Evolutionary conservation across 2,113 vertebrate genomes (phyloP).

Genomic region (Pterocles gutturalis): DNA sequence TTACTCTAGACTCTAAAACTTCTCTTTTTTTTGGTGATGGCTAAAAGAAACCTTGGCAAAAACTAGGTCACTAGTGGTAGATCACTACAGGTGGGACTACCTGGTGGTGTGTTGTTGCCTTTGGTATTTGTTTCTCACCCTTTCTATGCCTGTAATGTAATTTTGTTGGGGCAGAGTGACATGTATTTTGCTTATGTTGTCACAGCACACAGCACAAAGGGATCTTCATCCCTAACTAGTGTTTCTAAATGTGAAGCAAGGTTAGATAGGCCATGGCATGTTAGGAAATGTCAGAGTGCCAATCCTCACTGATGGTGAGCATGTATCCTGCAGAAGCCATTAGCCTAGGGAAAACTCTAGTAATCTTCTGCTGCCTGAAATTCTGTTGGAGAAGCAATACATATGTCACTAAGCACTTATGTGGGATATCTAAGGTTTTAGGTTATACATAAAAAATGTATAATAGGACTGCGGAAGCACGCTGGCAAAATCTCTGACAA

Average conservation of each 20-base stretch:
- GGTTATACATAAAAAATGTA: neutral
- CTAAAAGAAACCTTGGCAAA: neutral
- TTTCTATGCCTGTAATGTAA: neutral
- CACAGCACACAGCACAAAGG: fast-evolving
- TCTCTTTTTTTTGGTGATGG: neutral
- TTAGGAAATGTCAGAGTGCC: neutral
- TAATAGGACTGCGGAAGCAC: neutral
- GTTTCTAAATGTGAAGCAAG: neutral
- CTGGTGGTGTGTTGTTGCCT: neutral
- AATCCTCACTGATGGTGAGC: neutral
- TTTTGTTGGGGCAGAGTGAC: neutral
- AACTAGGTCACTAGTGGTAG: neutral
- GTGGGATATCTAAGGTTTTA: neutral
- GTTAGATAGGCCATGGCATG: neutral
- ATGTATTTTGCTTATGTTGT: neutral
- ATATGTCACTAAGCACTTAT: neutral
- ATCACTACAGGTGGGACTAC: neutral
- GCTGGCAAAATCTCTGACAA: neutral
- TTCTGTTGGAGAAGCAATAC: neutral
- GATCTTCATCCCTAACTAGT: neutral
- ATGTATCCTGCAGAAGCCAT: neutral
- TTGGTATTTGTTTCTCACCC: neutral
- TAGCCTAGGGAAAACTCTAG: neutral
- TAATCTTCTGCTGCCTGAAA: neutral
- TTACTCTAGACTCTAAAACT: neutral